phyloP scores from a whole-genome alignment of 2,888 invertebrate genomes.

The Andrena bucephala region DNA sequence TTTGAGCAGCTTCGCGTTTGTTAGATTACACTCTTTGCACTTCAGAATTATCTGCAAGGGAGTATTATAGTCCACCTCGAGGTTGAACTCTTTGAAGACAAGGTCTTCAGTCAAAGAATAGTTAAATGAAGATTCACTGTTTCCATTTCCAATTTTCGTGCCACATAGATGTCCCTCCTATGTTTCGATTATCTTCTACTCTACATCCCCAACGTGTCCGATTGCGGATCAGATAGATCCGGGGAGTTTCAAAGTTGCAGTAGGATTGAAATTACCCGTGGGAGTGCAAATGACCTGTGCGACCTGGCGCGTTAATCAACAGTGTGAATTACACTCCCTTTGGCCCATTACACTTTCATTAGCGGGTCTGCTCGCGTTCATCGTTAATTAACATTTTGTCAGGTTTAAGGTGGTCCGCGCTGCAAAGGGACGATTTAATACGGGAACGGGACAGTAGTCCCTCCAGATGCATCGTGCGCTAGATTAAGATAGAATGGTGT shows the following conservation, averaged over 20 bases:
- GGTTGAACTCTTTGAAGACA: too few species aligned
- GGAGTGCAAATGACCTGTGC: conserved; percentile 16
- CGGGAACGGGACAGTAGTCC: background rate
- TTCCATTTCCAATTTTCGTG: too few species aligned
- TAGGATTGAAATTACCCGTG: conserved; percentile 29
- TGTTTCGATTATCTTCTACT: background rate
- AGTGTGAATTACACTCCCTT: conserved; percentile 25
- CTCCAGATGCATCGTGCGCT: background rate
- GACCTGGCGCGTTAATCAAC: conserved; percentile 22
- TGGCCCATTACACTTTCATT: conserved; percentile 49
- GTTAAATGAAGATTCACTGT: too few species aligned
- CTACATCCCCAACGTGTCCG: background rate
- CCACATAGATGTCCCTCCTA: background rate
- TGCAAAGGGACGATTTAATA: conserved; percentile 20
- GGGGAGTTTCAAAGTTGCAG: conserved; percentile 24
- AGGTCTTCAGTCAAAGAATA: too few species aligned
- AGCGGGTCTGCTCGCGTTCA: conserved; percentile 2
- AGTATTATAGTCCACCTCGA: too few species aligned
- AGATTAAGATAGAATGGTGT: conserved; percentile 7
- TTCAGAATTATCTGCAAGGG: too few species aligned
- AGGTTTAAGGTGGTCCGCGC: conserved; percentile 17
- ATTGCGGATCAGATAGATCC: conserved; percentile 2
- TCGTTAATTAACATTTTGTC: conserved; percentile 51
- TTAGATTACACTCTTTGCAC: too few species aligned
- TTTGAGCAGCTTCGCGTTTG: too few species aligned